Conservation (phyloP, 2,113 vertebrate genomes). For the Phoxinus phoxinus region DNA sequence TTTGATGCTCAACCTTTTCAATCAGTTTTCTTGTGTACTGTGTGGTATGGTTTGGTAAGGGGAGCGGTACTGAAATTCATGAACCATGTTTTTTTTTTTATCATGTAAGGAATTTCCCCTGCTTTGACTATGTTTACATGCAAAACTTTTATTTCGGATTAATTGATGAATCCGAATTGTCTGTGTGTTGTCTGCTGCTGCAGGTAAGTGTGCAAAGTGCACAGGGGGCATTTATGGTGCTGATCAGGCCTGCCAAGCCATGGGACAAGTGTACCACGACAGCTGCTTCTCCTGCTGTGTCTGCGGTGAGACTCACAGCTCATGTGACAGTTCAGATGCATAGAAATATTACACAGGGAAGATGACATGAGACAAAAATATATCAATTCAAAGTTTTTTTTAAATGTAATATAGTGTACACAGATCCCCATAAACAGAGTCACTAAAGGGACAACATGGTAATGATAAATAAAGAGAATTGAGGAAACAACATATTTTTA, state of each 20-base stretch:
- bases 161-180: neutral
- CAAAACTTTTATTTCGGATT: no score
- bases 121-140: neutral
- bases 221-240: constrained; percentile 46
- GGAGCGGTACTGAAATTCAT: neutral
- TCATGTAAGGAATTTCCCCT: neutral
- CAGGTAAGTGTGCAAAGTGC: constrained; percentile 65
- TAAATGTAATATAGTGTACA: neutral
- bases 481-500: no score
- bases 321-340: neutral
- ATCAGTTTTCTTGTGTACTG: neutral
- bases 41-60: neutral
- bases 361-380: neutral
- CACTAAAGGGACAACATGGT: no score
- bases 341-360: neutral
- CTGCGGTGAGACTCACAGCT: constrained; percentile 61
- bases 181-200: neutral
- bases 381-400: neutral
- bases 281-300: constrained; percentile 66
- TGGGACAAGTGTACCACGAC: constrained; percentile 67
- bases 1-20: neutral
- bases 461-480: no score
- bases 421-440: no score
- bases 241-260: constrained; percentile 60
- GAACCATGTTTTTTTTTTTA: neutral